A percentile compares a stretch with the other conserved stretches of the same genome.
Evolutionary conservation across 2,888 invertebrate species (phyloP).

Genomic region (Andrena flavipes): DNA sequence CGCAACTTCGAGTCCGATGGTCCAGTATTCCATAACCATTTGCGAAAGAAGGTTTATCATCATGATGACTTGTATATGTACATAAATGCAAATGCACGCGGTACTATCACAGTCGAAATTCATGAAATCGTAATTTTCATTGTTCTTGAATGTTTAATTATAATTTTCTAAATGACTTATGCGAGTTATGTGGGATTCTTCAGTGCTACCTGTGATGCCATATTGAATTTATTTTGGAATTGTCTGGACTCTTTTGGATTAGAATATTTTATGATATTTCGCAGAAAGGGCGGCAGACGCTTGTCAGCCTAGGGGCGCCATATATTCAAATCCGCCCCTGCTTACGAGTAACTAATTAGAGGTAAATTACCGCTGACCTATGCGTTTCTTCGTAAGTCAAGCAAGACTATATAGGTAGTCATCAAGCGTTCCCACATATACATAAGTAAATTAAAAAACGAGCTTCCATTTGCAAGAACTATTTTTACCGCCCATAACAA

Average conservation of each 20-base stretch:
- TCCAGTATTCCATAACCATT: background rate
- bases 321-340: too few relatives aligned
- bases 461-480: background rate
- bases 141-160: background rate
- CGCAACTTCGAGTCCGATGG: background rate
- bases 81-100: background rate
- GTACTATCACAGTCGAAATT: background rate
- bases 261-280: too few relatives aligned
- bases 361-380: too few relatives aligned
- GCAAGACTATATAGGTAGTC: background rate
- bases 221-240: too few relatives aligned
- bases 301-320: too few relatives aligned
- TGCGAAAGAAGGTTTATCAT: background rate
- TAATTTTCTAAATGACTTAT: background rate
- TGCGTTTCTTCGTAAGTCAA: background rate
- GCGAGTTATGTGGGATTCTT: background rate
- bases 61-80: background rate
- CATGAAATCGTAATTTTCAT: background rate
- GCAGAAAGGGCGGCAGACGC: too few relatives aligned
- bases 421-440: background rate
- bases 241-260: too few relatives aligned
- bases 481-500: background rate
- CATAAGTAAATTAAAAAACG: background rate
- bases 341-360: too few relatives aligned
- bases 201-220: background rate